A percentile compares a stretch with the other conserved stretches of the same genome.
Evolutionary conservation across 2,113 vertebrate species (phyloP).

Genomic region (Diadophis punctatus): DNA sequence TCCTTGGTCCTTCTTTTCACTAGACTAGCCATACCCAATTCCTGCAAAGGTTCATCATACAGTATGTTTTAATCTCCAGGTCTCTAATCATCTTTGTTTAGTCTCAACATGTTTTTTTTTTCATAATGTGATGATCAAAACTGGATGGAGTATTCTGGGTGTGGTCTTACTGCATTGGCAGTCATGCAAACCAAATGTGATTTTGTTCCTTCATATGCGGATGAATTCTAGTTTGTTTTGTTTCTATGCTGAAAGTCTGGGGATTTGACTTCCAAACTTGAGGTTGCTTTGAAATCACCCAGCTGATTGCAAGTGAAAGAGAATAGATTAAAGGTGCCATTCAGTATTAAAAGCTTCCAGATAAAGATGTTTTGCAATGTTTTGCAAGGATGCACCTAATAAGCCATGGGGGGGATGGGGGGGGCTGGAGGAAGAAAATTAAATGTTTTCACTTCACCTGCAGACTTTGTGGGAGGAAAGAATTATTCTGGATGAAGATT

Average conservation of each 20-base stretch:
- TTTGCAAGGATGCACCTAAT: background rate
- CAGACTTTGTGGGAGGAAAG: background rate
- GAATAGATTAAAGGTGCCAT: background rate
- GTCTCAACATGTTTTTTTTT: background rate
- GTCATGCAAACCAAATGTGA: background rate
- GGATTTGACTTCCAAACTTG: background rate
- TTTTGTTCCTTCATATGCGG: background rate
- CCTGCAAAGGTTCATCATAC: background rate
- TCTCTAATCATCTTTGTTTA: background rate
- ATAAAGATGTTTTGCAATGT: background rate
- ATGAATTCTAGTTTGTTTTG: background rate
- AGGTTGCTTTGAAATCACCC: background rate
- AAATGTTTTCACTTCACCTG: conserved; percentile 15
- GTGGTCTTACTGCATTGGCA: background rate
- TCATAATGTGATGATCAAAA: background rate
- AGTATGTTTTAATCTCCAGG: background rate
- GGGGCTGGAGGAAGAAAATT: background rate
- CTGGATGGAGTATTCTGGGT: background rate
- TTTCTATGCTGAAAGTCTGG: background rate
- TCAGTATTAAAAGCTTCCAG: background rate
- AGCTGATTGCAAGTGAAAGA: background rate
- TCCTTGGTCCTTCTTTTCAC: background rate
- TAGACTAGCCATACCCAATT: background rate
- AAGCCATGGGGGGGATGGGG: background rate
- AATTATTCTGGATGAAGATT: conserved; percentile 13